Conservation (phyloP, 2,888 invertebrate species). For the Acleris cristana region DNA sequence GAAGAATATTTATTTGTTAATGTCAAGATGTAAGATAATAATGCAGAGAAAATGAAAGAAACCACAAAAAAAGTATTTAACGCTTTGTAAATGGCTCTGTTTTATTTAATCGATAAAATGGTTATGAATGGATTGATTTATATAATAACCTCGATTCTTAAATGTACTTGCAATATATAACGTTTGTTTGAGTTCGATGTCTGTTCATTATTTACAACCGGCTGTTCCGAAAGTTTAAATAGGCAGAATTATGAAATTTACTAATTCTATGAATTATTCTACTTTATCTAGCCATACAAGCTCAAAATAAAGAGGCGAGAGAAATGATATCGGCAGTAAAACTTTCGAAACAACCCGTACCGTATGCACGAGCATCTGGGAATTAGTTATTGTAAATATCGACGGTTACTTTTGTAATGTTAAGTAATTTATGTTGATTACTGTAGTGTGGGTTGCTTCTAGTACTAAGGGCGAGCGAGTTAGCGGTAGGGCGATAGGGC, state of each 20-base stretch:
- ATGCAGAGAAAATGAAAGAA: conserved; percentile 48
- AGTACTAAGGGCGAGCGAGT: conserved; percentile 56
- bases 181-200: conserved; percentile 11
- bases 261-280: too few relatives aligned
- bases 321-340: background rate
- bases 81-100: conserved; percentile 50
- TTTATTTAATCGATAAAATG: conserved; percentile 34
- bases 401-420: conserved; percentile 45
- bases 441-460: conserved; percentile 56
- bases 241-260: too few relatives aligned
- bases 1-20: conserved; percentile 55
- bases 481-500: conserved; percentile 42
- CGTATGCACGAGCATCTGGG: conserved; percentile 11
- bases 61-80: conserved; percentile 53
- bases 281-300: background rate
- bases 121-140: conserved; percentile 51
- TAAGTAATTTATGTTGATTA: conserved; percentile 72
- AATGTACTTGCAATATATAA: conserved; percentile 14
- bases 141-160: conserved; percentile 8
- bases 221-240: conserved; percentile 8
- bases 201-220: background rate
- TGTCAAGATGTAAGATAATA: conserved; percentile 47
- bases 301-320: background rate
- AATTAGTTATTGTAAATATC: conserved; percentile 65
- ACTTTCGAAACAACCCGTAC: conserved; percentile 13